Evolutionary conservation across 1,140 invertebrate genomes (phyloP), one percentile per base, ranked within the genome.

Genomic region (Hylaeus anthracinus): DNA sequence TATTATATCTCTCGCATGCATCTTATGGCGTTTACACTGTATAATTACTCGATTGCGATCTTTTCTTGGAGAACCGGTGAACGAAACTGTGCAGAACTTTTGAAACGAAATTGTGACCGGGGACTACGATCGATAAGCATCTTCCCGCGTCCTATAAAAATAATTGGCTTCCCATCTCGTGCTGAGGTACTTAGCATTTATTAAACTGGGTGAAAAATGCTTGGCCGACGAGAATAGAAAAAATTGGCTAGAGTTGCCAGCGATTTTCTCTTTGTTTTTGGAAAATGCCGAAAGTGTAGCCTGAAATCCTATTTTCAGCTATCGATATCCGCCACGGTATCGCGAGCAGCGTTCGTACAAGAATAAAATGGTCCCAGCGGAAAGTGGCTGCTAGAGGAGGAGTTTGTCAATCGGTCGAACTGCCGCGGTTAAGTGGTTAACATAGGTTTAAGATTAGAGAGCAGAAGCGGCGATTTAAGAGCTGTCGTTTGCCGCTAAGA

Each of bases 361-460:
- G 41, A 60, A 70, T 63, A 81, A 71, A 77, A 61, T 43, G 64
- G 64, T 66, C 43, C 15, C 43, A 26, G 2, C 43, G 64, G 64
- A 78, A 72, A 85, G 63, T 69, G 79, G 77, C 65, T 51, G 51
- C 55, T 61, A 51, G 61, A 65, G 64, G 61, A 77, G 66, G 82
- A 83, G 82, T 86, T 85, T 79, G 84, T 87, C 84, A 89, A 87
- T 89, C 86, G 84, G 83, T 81, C 79, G 37, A 82, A 88, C 84
- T 89, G 85, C 89, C 87, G 85, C 84, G 75, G 85, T 85, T 90
- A 91, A 90, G 90, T 90, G 87, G 81, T 85, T 87, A 80, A 90
- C 89, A 89, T 87, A 82, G 84, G 85, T 89, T 86, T 86, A 86
- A 90, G 90, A 91, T 91, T 90, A 90, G 88, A 86, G 84, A 83